These are phyloP conservation scores for Diloba caeruleocephala DNA, from an alignment of 2,888 invertebrate genomes.

Conservation along the genomic window DNA sequence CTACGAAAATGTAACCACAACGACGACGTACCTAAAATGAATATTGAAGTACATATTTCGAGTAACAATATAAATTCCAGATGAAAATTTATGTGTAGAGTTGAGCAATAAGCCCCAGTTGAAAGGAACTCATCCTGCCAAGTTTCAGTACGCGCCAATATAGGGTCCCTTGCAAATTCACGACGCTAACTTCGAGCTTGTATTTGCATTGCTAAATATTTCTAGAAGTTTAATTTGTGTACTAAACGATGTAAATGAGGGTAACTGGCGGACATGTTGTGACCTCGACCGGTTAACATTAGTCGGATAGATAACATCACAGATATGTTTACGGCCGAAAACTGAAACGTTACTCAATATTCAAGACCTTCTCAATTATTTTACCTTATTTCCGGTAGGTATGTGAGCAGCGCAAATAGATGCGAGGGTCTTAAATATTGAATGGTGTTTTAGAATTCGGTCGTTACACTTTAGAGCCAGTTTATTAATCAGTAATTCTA, in stretches of 20 bases:
- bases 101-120: slow-evolving; percentile 62
- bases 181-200: slow-evolving; percentile 36
- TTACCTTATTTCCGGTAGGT: too few relatives aligned
- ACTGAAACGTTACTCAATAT: too few relatives aligned
- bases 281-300: not conserved
- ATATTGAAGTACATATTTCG: slow-evolving; percentile 39
- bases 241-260: slow-evolving; percentile 5
- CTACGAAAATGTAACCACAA: slow-evolving; percentile 44
- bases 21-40: slow-evolving; percentile 26
- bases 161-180: slow-evolving; percentile 46
- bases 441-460: too few relatives aligned
- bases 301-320: not conserved
- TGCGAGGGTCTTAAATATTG: too few relatives aligned
- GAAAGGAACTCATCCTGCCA: slow-evolving; percentile 49
- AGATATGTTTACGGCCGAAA: too few relatives aligned
- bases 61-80: slow-evolving; percentile 57
- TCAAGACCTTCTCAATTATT: too few relatives aligned
- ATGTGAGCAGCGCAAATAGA: too few relatives aligned
- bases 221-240: slow-evolving; percentile 37
- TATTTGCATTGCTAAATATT: slow-evolving; percentile 50
- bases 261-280: slow-evolving; percentile 10
- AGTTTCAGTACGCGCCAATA: slow-evolving; percentile 51
- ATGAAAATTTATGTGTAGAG: slow-evolving; percentile 62
- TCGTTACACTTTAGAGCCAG: too few relatives aligned
- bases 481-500: too few relatives aligned